Base-by-base conservation (phyloP, 1,140 invertebrate genomes). In the Pseudomyrmex cubaensis region DNA sequence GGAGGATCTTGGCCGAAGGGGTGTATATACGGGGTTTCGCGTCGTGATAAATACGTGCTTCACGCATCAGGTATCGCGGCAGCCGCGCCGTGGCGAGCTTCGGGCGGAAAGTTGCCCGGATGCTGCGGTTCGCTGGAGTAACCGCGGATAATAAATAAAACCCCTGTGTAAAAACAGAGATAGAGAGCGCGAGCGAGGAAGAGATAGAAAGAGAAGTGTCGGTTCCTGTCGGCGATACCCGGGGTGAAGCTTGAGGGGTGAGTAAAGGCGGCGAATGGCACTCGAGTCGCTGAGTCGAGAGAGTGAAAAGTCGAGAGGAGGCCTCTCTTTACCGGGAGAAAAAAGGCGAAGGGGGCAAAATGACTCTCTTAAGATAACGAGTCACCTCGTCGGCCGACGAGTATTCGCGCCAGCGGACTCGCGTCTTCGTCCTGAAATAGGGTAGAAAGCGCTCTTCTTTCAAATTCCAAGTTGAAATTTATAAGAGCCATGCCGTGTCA, bases 141-240 rank as follows among this genome's bases (percentile, higher is more conserved):
- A 89, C 70, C 78, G 70, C 76, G 88, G 87, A 90, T 91, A 90
- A 91, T 91, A 91, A 91, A 91, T 91, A 91, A 91, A 91, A 91
- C 85, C 66, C 22, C 46, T 85, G 59, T 77, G 75, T 22, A 48
- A 52, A 78, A 62, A 57, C 83, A 22, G 61, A 22, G 62, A 83
- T 4, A 48, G 72, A 57, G 54, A 57, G n/a, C 35, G 35, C 35
- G 35, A 35, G 17, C 0, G 35, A 7, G 35, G 35, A 0, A 25
- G 50, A 56, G 46, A 75, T 13, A 66, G 17, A 52, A 17, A 50
- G 25, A 46, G 20, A 69, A 63, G 69, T 76, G 83, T 52, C 75
- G 75, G 74, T 72, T 83, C 54, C 61, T 87, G 22, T 54, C 17
- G 76, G 77, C 50, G 64, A 86, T 78, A 78, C 54, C 13, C 64